phyloP scores from a whole-genome alignment of 1,140 invertebrate genomes.

The Drosophila serrata region DNA sequence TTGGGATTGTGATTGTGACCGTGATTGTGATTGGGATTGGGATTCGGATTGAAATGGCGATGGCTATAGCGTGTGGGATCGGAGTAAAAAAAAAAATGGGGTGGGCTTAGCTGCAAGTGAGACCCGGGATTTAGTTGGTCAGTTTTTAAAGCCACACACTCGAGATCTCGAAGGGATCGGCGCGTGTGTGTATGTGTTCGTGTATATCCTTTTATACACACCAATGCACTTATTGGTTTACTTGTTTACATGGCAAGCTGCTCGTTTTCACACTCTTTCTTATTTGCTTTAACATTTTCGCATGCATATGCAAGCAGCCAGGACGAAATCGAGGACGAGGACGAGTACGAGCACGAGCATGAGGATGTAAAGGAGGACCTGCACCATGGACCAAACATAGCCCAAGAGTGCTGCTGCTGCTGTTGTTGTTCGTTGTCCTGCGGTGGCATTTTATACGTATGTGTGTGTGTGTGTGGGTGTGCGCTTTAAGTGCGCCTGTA shows the following conservation, averaged over 20 bases:
- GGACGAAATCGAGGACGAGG: conserved; percentile 28
- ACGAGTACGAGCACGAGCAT: conserved; percentile 22
- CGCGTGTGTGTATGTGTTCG: neutral
- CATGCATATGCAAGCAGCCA: conserved; percentile 79
- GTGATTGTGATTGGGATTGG: neutral
- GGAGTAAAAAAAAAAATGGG: conserved; percentile 4
- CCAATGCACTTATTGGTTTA: conserved; percentile 78
- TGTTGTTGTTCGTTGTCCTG: conserved; percentile 68
- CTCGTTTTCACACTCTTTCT: conserved; percentile 83
- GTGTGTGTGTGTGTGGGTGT: conserved; percentile 32
- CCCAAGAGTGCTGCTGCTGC: conserved; percentile 46
- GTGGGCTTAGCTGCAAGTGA: conserved; percentile 51
- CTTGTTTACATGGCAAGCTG: conserved; percentile 83
- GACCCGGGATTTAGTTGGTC: conserved; percentile 61
- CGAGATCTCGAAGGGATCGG: conserved; percentile 29
- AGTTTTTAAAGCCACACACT: conserved; percentile 65
- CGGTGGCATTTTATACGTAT: conserved; percentile 54
- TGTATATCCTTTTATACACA: conserved; percentile 56
- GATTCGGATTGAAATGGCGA: neutral
- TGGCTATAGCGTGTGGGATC: conserved; percentile 2
- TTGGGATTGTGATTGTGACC: conserved; percentile 9
- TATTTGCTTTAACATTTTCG: conserved; percentile 83
- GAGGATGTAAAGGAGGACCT: conserved; percentile 23
- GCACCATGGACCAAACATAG: conserved; percentile 17
- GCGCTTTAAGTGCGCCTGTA: conserved; percentile 71